These are phyloP conservation scores for Leptura quadrifasciata DNA, from an alignment of 2,888 invertebrate species.

Conservation along the genomic window DNA sequence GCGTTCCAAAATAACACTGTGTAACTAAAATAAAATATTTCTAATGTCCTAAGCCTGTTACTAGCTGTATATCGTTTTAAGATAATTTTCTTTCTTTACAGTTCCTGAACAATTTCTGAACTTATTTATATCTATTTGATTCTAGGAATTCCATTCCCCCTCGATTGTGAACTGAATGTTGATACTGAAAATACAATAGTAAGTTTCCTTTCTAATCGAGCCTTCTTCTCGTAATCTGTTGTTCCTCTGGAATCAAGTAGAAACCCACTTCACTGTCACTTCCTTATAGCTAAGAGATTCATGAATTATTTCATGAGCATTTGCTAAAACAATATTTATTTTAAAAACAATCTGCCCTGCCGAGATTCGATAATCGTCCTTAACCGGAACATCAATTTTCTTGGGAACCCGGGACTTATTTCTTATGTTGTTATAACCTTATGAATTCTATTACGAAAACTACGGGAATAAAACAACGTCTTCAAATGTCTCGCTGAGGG, in stretches of 20 bases:
- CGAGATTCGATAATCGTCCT: conserved; percentile 1
- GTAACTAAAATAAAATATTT: too few species aligned
- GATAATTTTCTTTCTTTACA: not conserved
- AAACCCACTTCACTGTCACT: conserved; percentile 12
- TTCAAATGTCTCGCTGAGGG: not conserved
- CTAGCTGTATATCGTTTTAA: too few species aligned
- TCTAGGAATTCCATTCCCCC: not conserved
- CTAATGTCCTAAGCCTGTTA: too few species aligned
- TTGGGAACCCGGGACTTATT: not conserved
- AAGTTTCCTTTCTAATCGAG: conserved; percentile 8
- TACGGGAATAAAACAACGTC: not conserved
- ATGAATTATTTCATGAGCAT: conserved; percentile 12
- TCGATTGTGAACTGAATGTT: not conserved
- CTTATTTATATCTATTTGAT: not conserved
- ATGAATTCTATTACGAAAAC: not conserved
- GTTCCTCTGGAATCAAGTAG: not conserved
- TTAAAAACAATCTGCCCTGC: conserved; percentile 7
- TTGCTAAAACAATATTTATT: not conserved
- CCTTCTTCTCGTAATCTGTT: not conserved
- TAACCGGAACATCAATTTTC: conserved; percentile 4
- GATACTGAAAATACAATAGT: not conserved
- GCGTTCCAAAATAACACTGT: too few species aligned
- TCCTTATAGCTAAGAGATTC: not conserved
- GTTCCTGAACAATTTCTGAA: not conserved
- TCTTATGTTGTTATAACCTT: not conserved